A percentile compares a stretch with the other conserved stretches of the same genome.
Conservation (phyloP, 1,140 invertebrate species). For the Drosophila sp. region DNA sequence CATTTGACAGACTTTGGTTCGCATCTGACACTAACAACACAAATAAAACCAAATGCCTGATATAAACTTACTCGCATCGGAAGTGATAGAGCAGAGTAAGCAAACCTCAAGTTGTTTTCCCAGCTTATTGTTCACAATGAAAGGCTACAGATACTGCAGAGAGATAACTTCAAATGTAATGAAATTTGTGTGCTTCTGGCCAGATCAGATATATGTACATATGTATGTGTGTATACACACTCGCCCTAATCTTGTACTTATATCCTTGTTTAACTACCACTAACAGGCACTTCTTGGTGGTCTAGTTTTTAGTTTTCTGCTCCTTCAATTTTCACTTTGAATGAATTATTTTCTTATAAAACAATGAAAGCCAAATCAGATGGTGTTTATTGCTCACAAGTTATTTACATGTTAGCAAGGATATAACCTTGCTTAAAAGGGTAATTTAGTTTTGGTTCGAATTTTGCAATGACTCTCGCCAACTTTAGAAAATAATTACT, state of each 20-base stretch:
- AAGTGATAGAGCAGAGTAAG: conserved; percentile 6
- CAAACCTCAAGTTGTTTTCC: conserved; percentile 8
- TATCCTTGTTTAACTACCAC: not conserved
- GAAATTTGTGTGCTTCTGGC: not conserved
- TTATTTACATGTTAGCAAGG: not conserved
- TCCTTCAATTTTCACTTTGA: not conserved
- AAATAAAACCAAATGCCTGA: not conserved
- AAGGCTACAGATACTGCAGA: not conserved
- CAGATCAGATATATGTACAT: too few relatives aligned
- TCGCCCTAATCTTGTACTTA: not conserved
- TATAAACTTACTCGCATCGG: not conserved
- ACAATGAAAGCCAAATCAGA: not conserved
- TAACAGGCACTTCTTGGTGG: not conserved
- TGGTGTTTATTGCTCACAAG: not conserved
- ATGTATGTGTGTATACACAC: too few relatives aligned
- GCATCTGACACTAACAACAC: conserved; percentile 4
- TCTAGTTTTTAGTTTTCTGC: not conserved
- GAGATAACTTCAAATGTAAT: not conserved
- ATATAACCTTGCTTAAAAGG: too few relatives aligned
- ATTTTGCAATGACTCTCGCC: too few relatives aligned
- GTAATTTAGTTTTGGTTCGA: too few relatives aligned
- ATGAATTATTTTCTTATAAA: not conserved
- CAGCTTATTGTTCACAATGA: not conserved
- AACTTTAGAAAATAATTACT: too few relatives aligned
- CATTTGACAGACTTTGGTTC: conserved; percentile 26